Base-by-base conservation (phyloP, 2,888 invertebrate genomes). In the Allacma fusca region DNA sequence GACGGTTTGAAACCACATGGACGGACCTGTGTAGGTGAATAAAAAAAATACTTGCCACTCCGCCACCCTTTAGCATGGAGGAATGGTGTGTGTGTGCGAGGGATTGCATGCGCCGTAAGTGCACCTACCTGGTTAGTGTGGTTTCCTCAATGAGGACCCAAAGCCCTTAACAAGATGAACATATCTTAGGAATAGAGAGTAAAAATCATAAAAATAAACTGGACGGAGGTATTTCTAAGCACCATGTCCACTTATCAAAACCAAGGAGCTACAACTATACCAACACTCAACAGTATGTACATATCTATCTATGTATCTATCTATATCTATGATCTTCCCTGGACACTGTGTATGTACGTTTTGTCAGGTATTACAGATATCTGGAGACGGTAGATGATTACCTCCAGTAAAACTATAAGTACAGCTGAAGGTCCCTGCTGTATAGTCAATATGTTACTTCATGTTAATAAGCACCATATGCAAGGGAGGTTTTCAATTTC, bases 31-130 rank as follows among this genome's bases (percentile, higher is more conserved):
- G 57, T 57, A 57, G 16, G 16, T 2, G 23, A 12, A 62, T 24
- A 59, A 5, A 59, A 59, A 59, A 19, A 59, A 59, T 5, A 59
- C n/a, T n/a, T n/a, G n/a, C n/a, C n/a, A n/a, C n/a, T n/a, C 16
- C 9, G 7, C 62, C 62, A 62, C 62, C 26, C 24, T 62, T 62
- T 26, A 62, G 7, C 62, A 62, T 62, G 9, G 23, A 62, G 16
- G 23, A 62, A 62, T 62, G 62, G 62, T 62, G 62, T 62, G 62
- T 62, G 62, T 62, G 62, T 62, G 62, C 62, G 62, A 26, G 34
- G 9, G 9, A 13, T 23, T 62, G 24, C 26, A 24, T n/a, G 9
- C 24, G 4, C 24, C 26, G 24, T 62, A 62, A 23, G 16, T n/a
- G 50, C n/a, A n/a, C 16, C 50, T 50, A 50, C 50, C 50, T 50